A percentile compares a stretch with the other conserved stretches of the same genome.
Conservation (phyloP, 64 coral and sea anemone genomes). For the Anthopleura sola region DNA sequence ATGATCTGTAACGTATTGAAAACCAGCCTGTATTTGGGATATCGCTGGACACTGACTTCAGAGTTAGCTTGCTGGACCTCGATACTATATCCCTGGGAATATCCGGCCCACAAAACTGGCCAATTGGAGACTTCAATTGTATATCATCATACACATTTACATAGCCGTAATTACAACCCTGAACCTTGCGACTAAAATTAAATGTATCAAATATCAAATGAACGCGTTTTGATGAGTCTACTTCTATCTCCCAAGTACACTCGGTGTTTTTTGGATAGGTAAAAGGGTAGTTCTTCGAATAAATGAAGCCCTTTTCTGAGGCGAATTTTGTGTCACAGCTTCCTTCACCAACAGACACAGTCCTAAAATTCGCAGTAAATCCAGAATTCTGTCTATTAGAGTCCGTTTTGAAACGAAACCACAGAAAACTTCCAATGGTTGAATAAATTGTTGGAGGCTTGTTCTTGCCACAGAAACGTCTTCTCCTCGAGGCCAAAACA, state of each 20-base stretch:
- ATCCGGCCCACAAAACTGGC: slow-evolving; percentile 58
- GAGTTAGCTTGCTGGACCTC: slow-evolving; percentile 50
- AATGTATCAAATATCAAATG: slow-evolving; percentile 75
- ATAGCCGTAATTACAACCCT: slow-evolving; percentile 49
- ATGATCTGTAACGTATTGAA: slow-evolving; percentile 46
- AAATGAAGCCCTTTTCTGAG: slow-evolving; percentile 53
- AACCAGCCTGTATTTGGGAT: slow-evolving; percentile 69
- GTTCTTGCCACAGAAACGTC: slow-evolving; percentile 69
- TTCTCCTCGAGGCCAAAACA: background rate
- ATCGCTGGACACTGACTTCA: slow-evolving; percentile 50
- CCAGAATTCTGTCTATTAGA: slow-evolving; percentile 25
- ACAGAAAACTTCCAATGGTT: slow-evolving; percentile 62
- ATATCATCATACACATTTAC: slow-evolving; percentile 81
- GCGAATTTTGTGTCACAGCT: slow-evolving; percentile 55
- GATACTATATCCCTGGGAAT: slow-evolving; percentile 58
- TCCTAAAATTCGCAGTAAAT: slow-evolving; percentile 63
- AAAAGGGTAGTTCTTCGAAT: slow-evolving; percentile 83
- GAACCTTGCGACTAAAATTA: slow-evolving; percentile 57
- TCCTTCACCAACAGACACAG: slow-evolving; percentile 63
- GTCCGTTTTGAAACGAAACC: slow-evolving; percentile 78
- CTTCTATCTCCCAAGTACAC: slow-evolving; percentile 88
- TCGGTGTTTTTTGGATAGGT: slow-evolving; percentile 58
- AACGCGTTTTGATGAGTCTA: slow-evolving; percentile 42
- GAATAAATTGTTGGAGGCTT: slow-evolving; percentile 81
- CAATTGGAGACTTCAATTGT: slow-evolving; percentile 42